Conservation (phyloP, 2,797 vertebrate species). For the Sebastes jordani region DNA sequence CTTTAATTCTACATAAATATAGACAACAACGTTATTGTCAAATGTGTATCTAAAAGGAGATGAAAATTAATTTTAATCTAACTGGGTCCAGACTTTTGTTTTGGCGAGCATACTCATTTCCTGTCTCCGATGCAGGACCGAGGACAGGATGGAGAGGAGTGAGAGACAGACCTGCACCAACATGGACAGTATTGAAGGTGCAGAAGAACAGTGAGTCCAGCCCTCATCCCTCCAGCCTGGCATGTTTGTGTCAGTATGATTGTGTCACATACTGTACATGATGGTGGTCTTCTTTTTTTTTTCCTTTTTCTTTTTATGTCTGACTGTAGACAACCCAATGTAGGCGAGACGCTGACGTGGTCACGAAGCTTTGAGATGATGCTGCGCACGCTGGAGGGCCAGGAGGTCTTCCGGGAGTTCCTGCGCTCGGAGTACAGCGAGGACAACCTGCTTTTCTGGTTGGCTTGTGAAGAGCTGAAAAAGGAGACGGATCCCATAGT, state of each 20-base stretch:
- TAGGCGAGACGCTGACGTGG: conserved; percentile 96
- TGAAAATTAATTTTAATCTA: not conserved
- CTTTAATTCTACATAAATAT: not conserved
- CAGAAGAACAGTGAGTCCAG: conserved; percentile 91
- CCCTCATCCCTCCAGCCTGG: not conserved
- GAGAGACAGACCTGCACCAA: conserved; percentile 91
- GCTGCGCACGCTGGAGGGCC: conserved; percentile 93
- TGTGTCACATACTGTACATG: not conserved
- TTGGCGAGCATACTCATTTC: not conserved
- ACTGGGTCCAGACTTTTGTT: not conserved
- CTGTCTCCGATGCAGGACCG: conserved; percentile 85
- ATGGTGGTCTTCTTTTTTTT: not conserved
- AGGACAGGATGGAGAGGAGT: conserved; percentile 90
- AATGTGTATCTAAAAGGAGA: not conserved
- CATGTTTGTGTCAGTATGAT: not conserved
- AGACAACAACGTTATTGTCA: not conserved
- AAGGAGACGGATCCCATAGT: conserved; percentile 88
- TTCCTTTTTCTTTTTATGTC: not conserved
- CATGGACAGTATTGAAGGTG: conserved; percentile 94
- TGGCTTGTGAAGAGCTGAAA: conserved; percentile 96
- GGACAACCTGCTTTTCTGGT: conserved; percentile 99
- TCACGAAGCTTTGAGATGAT: conserved; percentile 97
- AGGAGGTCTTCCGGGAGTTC: conserved; percentile 95
- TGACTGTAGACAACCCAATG: conserved; percentile 82
- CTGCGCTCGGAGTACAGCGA: conserved; percentile 98